Evolutionary conservation across 2,797 vertebrate genomes (phyloP).

Genomic region (Megalops cyprinoides): DNA sequence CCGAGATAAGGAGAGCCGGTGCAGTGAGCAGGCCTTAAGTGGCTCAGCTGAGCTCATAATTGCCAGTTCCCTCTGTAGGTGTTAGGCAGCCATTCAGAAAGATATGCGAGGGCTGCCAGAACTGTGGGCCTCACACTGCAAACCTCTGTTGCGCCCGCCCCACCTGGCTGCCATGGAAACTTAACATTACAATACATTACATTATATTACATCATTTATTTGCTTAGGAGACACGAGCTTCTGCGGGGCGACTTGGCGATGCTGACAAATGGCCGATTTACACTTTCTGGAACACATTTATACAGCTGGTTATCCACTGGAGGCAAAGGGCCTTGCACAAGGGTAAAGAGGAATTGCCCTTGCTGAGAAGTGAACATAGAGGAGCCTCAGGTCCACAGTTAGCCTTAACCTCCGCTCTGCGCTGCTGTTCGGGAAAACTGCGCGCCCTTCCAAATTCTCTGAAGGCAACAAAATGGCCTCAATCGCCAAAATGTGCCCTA

Average conservation of each 20-base stretch:
- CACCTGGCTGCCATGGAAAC: constrained; percentile 4
- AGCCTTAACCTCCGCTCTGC: not conserved
- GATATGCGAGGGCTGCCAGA: not conserved
- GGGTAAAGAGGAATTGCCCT: not conserved
- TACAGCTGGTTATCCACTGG: not conserved
- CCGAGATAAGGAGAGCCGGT: not conserved
- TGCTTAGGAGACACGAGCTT: not conserved
- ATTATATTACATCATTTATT: not conserved
- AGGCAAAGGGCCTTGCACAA: not conserved
- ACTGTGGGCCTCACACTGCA: too few species aligned
- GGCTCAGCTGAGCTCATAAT: not conserved
- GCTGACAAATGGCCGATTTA: not conserved
- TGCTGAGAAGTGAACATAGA: not conserved
- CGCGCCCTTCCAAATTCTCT: not conserved
- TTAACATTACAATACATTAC: too few species aligned
- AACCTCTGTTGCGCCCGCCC: not conserved
- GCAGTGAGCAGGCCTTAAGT: not conserved
- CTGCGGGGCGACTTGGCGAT: not conserved
- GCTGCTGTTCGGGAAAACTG: not conserved
- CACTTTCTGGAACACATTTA: not conserved
- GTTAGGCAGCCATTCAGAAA: not conserved
- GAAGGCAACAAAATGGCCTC: not conserved
- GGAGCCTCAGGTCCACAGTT: not conserved
- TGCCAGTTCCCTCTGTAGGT: not conserved
- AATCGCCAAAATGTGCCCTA: not conserved